Percentiles rank a stretch among this genome's conserved stretches.
Evolutionary conservation across 2,797 vertebrate genomes (phyloP).

Genomic region (Lutjanus argentimaculatus): DNA sequence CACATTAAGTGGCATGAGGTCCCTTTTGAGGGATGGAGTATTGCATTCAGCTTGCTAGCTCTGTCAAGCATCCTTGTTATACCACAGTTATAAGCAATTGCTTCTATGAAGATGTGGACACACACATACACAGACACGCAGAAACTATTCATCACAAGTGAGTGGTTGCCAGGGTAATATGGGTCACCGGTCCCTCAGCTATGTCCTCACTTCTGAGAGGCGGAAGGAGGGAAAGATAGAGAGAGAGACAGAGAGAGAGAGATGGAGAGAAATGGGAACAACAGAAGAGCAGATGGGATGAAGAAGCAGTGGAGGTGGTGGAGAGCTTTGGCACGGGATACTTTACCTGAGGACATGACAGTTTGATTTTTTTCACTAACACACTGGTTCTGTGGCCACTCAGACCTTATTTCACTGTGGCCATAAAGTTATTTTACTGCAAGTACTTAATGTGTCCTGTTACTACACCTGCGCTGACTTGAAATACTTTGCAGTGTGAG

Average conservation of each 20-base stretch:
- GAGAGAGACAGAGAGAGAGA: background rate
- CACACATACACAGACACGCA: constrained; percentile 13
- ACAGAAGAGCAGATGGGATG: constrained; percentile 67
- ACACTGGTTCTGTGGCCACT: constrained; percentile 14
- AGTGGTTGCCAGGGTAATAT: constrained; percentile 68
- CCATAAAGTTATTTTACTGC: constrained; percentile 2
- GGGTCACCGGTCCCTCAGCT: constrained; percentile 66
- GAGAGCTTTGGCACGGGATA: constrained; percentile 34
- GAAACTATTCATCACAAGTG: constrained; percentile 55
- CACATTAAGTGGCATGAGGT: constrained; percentile 11
- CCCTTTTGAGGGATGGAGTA: background rate
- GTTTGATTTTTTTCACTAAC: constrained; percentile 13
- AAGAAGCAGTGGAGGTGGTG: constrained; percentile 40
- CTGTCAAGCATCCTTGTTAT: constrained; percentile 24
- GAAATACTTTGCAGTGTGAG: background rate
- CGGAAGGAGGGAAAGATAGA: background rate
- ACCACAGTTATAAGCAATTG: constrained; percentile 23
- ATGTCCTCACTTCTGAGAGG: constrained; percentile 52
- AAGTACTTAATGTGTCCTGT: background rate
- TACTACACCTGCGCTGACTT: background rate
- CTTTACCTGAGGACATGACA: constrained; percentile 53
- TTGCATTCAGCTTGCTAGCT: background rate
- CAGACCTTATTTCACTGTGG: background rate
- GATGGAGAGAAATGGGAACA: constrained; percentile 19
- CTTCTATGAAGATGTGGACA: constrained; percentile 13